A percentile compares a stretch with the other conserved stretches of the same genome.
phyloP scores from a whole-genome alignment of 2,113 vertebrate genomes.

The Gopherus flavomarginatus region DNA sequence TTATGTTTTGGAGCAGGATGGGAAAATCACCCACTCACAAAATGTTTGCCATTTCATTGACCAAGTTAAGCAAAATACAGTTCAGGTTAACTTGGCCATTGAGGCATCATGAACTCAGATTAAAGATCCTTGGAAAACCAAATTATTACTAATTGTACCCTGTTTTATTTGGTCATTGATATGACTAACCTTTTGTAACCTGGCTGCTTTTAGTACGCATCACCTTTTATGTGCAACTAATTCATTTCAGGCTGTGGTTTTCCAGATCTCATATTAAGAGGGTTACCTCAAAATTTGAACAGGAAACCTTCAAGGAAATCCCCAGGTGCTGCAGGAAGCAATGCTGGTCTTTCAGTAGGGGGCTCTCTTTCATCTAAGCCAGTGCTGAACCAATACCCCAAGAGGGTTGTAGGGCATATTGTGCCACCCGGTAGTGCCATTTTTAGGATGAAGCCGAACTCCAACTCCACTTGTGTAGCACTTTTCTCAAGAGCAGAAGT shows the following conservation, averaged over 20 bases:
- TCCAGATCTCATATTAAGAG: background rate
- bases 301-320: background rate
- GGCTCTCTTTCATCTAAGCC: background rate
- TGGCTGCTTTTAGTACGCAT: background rate
- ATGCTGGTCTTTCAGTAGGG: background rate
- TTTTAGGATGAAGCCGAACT: background rate
- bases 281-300: background rate
- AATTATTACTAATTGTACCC: background rate
- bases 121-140: background rate
- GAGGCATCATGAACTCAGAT: background rate
- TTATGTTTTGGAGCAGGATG: background rate
- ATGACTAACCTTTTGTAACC: background rate
- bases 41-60: background rate
- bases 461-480: background rate
- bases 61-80: background rate
- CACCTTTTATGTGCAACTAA: background rate
- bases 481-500: background rate
- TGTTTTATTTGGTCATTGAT: background rate
- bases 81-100: background rate
- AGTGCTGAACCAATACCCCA: background rate
- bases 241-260: background rate
- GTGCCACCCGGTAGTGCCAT: background rate
- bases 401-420: background rate
- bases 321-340: background rate
- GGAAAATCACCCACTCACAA: rapidly evolving